Evolutionary conservation across 2,113 vertebrate species (phyloP), one percentile per base, ranked within the genome.

Genomic region (Lycocorax pyrrhopterus): DNA sequence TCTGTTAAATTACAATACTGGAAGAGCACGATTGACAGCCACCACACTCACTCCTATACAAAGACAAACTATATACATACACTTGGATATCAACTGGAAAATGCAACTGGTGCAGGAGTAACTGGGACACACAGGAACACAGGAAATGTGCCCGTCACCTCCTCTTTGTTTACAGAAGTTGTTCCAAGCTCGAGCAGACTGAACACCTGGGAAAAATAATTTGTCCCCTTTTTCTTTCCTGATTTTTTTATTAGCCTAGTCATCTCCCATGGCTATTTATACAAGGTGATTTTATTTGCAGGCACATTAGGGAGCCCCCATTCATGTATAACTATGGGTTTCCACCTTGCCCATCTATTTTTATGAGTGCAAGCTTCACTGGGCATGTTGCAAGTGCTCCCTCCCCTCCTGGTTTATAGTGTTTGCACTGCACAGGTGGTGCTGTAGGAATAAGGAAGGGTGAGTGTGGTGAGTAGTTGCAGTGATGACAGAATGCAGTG

Each of bases 21-120:
- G 97, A 96, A 97, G 83, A 97, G 77, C 96, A 98, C 97, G 91
- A 96, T 94, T 68, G 96, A 97, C 98, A 94, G 97, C 97, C 97
- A 97, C 96, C 98, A 98, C 97, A 98, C 95, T 96, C 96, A 96
- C 97, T 97, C 98, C 97, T 98, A 95, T 97, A 98, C 97, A 97
- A 94, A 97, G 98, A 98, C 97, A 88, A 90, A 96, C 97, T 98
- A 97, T 98, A 87, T 98, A 98, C 97, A 98, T 95, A 98, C 91
- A 97, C 96, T 97, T 85, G 69, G 96, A 95, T 91, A 97, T 96
- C 96, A 94, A 97, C 91, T 96, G 97, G 96, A 89, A 94, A 97
- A 97, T 97, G 97, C 97, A 96, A 96, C 93, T 72, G 69, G 95
- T 95, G 94, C 84, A 92, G 96, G 95, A 95, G 86, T 59, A 87